phyloP scores from a whole-genome alignment of 2,888 invertebrate genomes.

The Drosophila colorata region DNA sequence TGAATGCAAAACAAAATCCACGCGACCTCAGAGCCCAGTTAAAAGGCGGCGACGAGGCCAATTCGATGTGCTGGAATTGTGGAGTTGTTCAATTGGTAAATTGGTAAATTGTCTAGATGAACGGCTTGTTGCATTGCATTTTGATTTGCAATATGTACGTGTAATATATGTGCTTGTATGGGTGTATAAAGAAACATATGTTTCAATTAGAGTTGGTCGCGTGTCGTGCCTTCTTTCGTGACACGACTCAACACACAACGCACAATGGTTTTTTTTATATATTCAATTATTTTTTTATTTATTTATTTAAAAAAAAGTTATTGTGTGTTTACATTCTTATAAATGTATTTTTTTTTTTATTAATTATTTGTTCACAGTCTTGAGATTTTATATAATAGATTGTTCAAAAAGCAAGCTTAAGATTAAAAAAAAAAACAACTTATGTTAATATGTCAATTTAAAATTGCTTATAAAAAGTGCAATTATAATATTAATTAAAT shows the following conservation, averaged over 20 bases:
- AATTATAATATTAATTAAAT: too few species aligned
- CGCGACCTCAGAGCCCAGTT: slow-evolving; percentile 3
- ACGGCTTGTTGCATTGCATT: slow-evolving; percentile 47
- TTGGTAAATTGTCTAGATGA: slow-evolving; percentile 24
- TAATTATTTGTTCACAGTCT: too few species aligned
- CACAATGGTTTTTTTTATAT: neutral
- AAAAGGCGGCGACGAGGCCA: slow-evolving; percentile 33
- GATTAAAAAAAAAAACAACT: too few species aligned
- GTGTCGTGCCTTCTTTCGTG: neutral
- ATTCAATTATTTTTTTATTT: neutral
- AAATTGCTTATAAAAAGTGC: too few species aligned
- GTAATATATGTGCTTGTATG: neutral
- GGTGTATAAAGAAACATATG: neutral
- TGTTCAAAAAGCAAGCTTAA: too few species aligned
- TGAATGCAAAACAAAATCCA: slow-evolving; percentile 61
- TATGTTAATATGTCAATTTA: too few species aligned
- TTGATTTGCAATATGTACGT: slow-evolving; percentile 41
- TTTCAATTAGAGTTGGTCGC: neutral
- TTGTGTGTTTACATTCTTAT: too few species aligned
- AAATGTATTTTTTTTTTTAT: too few species aligned
- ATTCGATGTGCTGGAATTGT: slow-evolving; percentile 16
- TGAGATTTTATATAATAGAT: too few species aligned
- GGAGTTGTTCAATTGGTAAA: slow-evolving; percentile 4
- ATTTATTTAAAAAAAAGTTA: too few species aligned
- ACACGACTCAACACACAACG: neutral